Percentiles rank a stretch among this genome's conserved stretches.
Evolutionary conservation across 37 sponge, comb jelly and placozoan species (phyloP).

Genomic region (Lycopodina hypogea): DNA sequence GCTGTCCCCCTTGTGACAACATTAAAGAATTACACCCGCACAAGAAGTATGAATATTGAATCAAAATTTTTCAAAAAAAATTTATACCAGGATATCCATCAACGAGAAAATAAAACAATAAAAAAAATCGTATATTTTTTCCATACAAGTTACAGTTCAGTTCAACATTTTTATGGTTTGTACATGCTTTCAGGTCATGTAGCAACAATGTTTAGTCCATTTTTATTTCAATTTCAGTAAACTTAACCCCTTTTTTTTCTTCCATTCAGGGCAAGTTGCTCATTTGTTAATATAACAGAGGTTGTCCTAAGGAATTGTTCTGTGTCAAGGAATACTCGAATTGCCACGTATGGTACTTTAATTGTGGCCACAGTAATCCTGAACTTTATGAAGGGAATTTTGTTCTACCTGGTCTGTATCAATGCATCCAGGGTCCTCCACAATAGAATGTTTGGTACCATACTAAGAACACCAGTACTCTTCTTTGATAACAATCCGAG

Average conservation of each 20-base stretch:
- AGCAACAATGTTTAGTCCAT: no score
- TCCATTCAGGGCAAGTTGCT: not conserved
- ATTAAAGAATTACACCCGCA: no score
- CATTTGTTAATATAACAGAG: not conserved
- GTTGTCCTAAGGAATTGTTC: not conserved
- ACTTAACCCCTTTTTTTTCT: not conserved
- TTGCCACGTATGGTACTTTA: slow-evolving; percentile 6
- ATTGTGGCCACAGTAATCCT: slow-evolving; percentile 18
- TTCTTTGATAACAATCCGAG: slow-evolving; percentile 85
- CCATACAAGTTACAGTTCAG: no score
- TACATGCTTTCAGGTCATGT: no score
- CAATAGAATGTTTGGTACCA: slow-evolving; percentile 57
- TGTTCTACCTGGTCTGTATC: slow-evolving; percentile 39
- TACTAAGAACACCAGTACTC: slow-evolving; percentile 61
- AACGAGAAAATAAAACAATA: no score
- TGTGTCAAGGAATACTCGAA: not conserved
- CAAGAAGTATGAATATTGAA: no score
- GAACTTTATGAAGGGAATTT: slow-evolving; percentile 11
- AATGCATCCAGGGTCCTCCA: slow-evolving; percentile 64
- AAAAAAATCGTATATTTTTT: no score
- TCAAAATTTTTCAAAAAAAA: no score
- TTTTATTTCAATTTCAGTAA: no score
- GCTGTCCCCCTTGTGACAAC: no score
- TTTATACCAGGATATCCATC: no score
- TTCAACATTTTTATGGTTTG: no score